phyloP scores from a whole-genome alignment of 2,888 invertebrate species.

The Glaucopsyche alexis region DNA sequence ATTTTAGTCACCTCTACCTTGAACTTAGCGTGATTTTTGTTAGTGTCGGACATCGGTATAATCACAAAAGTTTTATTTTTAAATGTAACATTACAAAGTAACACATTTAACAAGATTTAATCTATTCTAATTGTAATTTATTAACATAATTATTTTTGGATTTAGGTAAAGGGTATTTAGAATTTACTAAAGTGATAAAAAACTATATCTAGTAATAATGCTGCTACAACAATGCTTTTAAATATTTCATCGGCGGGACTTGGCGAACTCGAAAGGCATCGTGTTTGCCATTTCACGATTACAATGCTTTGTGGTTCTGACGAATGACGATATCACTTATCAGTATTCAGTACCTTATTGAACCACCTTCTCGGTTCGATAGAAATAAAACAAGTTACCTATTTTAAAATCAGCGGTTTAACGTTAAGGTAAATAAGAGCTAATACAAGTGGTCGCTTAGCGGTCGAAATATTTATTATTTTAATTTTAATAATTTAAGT shows the following conservation, averaged over 20 bases:
- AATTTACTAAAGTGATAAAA: not conserved
- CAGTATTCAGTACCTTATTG: not conserved
- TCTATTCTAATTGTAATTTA: not conserved
- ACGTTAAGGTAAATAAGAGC: too few relatives aligned
- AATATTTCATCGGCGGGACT: not conserved
- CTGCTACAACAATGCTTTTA: not conserved
- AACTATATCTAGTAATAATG: not conserved
- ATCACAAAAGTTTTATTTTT: slow-evolving; percentile 3
- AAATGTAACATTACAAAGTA: slow-evolving; percentile 9
- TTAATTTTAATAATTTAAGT: too few relatives aligned
- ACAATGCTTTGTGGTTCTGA: slow-evolving; percentile 5
- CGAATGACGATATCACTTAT: slow-evolving; percentile 17
- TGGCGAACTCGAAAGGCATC: not conserved
- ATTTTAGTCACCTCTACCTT: not conserved
- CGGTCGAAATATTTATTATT: too few relatives aligned
- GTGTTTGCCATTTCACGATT: slow-evolving; percentile 16
- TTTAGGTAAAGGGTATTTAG: not conserved
- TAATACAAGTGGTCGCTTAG: too few relatives aligned
- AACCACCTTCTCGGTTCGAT: not conserved
- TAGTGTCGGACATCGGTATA: not conserved
- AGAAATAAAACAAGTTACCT: not conserved
- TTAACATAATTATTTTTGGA: not conserved
- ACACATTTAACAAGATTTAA: not conserved
- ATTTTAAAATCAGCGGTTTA: not conserved
- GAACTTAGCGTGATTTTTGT: slow-evolving; percentile 3